Percentiles rank a stretch among this genome's conserved stretches.
These are phyloP conservation scores for Chloroceryle amazona DNA, from an alignment of 2,797 vertebrate genomes.

Conservation along the genomic window DNA sequence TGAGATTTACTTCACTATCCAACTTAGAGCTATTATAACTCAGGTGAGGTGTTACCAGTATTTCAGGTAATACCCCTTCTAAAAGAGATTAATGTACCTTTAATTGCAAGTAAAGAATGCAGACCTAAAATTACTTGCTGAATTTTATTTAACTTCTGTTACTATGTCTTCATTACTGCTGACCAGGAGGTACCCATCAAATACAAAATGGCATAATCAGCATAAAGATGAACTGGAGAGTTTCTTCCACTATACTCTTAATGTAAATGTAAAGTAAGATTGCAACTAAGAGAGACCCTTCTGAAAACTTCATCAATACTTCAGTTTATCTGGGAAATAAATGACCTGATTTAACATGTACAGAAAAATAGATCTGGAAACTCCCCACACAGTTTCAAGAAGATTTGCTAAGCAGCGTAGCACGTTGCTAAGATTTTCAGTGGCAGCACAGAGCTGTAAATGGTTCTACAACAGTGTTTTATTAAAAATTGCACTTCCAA, in stretches of 20 bases:
- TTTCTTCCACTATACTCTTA: slow-evolving; percentile 4
- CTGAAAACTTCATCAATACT: slow-evolving; percentile 30
- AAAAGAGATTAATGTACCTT: slow-evolving; percentile 31
- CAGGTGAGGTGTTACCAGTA: not conserved
- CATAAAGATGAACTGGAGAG: slow-evolving; percentile 34
- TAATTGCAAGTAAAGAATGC: slow-evolving; percentile 45
- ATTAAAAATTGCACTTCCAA: not conserved
- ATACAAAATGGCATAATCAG: slow-evolving; percentile 38
- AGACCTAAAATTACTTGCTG: slow-evolving; percentile 8
- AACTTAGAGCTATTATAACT: not conserved
- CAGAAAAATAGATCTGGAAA: slow-evolving; percentile 11
- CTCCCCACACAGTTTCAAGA: not conserved
- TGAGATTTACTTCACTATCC: slow-evolving; percentile 3
- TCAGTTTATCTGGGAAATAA: slow-evolving; percentile 19
- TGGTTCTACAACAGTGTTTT: not conserved
- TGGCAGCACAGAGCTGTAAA: not conserved
- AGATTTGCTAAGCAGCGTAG: not conserved
- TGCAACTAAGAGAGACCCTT: not conserved
- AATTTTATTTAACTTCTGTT: slow-evolving; percentile 27
- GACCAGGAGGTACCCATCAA: not conserved
- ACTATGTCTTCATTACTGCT: slow-evolving; percentile 10
- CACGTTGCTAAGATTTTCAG: not conserved
- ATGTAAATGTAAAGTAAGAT: slow-evolving; percentile 9
- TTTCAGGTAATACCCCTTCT: not conserved
- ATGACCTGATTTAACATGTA: not conserved